A percentile compares a stretch with the other conserved stretches of the same genome.
Conservation (phyloP, 2,888 invertebrate species). For the Dinocampus coccinellae region DNA sequence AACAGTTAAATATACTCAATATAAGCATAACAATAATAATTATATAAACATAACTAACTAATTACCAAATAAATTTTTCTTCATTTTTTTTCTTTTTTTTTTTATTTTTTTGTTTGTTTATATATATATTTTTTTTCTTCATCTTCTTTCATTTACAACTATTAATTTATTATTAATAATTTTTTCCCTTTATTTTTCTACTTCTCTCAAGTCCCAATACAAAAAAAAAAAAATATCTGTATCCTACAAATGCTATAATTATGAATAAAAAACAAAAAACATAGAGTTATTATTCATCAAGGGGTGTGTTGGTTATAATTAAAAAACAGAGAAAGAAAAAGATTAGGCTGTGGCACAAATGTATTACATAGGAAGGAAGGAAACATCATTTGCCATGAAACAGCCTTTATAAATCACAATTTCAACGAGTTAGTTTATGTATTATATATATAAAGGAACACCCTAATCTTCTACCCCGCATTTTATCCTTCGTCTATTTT, state of each 20-base stretch:
- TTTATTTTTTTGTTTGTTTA: too few species aligned
- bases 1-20: background rate
- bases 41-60: background rate
- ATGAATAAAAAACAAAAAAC: background rate
- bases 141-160: background rate
- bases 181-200: too few species aligned
- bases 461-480: constrained; percentile 32
- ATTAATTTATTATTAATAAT: too few species aligned
- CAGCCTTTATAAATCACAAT: constrained; percentile 72
- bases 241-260: background rate
- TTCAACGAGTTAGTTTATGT: constrained; percentile 50
- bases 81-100: too few species aligned
- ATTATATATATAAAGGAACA: constrained; percentile 5
- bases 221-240: too few species aligned
- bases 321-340: constrained; percentile 25
- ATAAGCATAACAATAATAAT: background rate
- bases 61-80: background rate
- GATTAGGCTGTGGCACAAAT: background rate
- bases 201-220: background rate
- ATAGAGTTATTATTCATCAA: background rate
- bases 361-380: constrained; percentile 9
- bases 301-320: constrained; percentile 12
- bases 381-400: constrained; percentile 24
- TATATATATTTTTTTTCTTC: background rate
- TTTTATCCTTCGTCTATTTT: background rate